Evolutionary conservation across 2,113 vertebrate genomes (phyloP), one percentile per base, ranked within the genome.

Genomic region (Tragelaphus imberbis): DNA sequence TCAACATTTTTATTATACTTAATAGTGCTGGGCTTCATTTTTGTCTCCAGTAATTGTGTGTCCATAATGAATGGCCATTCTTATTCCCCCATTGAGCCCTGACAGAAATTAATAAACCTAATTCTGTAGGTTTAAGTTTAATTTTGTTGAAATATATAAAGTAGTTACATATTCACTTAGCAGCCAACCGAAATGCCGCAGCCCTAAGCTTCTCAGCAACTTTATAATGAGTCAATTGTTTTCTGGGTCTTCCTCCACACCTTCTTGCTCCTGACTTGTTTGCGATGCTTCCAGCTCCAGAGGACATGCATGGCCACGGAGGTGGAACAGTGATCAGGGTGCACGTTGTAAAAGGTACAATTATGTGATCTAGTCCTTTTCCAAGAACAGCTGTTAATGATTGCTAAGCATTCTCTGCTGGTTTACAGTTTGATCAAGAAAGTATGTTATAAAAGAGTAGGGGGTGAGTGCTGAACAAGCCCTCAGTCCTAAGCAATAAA

Each of bases 91-190:
- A 99, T 97, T 99, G 99, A 99, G 99, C 98, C 98, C 98, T 99
- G 99, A 98, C 99, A 99, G 98, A 99, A 99, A 99, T 99, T 99
- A 99, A 99, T 99, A 99, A 99, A 99, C 99, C 99, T 99, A 99
- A 99, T 99, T 99, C 98, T 99, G 99, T 99, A 99, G 99, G 99
- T 99, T 99, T 99, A 99, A 99, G 99, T 99, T 99, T 99, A 99
- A 99, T 99, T 99, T 98, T 99, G 98, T 98, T 99, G 99, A 99
- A 99, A 99, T 99, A 99, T 99, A 99, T 99, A 99, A 99, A 99
- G 98, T 98, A 99, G 98, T 99, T 99, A 99, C 98, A 99, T 99
- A 99, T 99, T 99, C 99, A 99, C 98, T 99, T 99, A 99, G 98
- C 98, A 96, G 98, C 98, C 98, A 98, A 99, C 98, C 65, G 40